Base-by-base conservation (phyloP, 2,888 invertebrate species). In the Nomada hirtipes region DNA sequence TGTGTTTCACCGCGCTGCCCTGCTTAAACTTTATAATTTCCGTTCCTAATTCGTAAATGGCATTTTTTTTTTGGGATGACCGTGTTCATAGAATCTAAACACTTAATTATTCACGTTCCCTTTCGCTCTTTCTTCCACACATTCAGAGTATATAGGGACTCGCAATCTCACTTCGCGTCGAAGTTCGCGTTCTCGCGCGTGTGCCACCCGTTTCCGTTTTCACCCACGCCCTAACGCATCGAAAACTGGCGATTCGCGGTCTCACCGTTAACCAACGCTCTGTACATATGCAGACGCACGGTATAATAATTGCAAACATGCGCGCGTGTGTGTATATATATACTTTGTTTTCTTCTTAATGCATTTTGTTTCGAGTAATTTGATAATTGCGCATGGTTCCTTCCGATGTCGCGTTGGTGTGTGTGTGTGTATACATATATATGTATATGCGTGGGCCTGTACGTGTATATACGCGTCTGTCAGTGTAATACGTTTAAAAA, bases 251-350 rank as follows among this genome's bases (percentile, higher is more conserved):
- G 75, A 75, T 64, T 71, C 73, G 63, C 29, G 57, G 18, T 73
- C 53, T 69, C 78, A 73, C 77, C 84, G n/a, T 82, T 78, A 77
- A 85, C 71, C 79, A 88, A 86, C 76, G 88, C 67, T 87, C 80
- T 85, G 86, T 89, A 85, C 79, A 89, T 81, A 57, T 85, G 80
- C 85, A 85, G 85, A 86, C 88, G 86, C 85, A 82, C 85, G 79
- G 82, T 88, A 87, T 86, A 81, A 86, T 84, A 82, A 83, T 63
- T 85, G 83, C 86, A 81, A 85, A 86, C 83, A 87, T 88, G 80
- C 88, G 88, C 57, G n/a, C 55, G 44, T 89, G 82, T 89, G 77
- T 85, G 83, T 88, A 83, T 85, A 75, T 79, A 53, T 76, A 36
- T 73, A 68, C 70, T 73, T 78, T 73, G 20, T 64, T 76, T 52